Evolutionary conservation across 2,888 invertebrate species (phyloP).

Genomic region (Cheiracanthium punctorium): DNA sequence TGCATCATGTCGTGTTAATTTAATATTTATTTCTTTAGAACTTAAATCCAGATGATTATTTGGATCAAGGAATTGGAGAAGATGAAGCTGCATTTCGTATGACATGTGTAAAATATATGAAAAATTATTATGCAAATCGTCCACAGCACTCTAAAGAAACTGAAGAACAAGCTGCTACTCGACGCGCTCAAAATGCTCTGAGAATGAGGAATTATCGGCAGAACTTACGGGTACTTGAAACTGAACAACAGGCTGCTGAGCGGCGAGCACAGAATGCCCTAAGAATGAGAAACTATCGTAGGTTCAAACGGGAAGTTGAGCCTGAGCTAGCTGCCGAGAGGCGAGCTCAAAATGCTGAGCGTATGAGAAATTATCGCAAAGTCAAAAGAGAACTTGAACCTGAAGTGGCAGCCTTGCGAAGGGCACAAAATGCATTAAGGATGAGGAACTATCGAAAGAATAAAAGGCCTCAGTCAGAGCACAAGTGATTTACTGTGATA

Average conservation of each 20-base stretch:
- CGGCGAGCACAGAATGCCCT: neutral
- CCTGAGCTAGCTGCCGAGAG: neutral
- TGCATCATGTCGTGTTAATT: too few species aligned
- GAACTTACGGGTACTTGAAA: neutral
- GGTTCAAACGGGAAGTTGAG: neutral
- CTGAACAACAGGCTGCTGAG: neutral
- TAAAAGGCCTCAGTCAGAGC: neutral
- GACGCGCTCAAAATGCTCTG: neutral
- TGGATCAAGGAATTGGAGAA: neutral
- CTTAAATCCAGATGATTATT: neutral
- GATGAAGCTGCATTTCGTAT: neutral
- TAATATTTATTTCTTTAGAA: neutral
- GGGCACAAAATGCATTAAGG: neutral
- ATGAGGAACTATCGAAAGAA: constrained; percentile 2
- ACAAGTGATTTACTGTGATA: neutral
- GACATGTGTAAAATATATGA: neutral
- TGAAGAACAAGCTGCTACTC: neutral
- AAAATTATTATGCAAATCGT: neutral
- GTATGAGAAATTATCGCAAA: neutral
- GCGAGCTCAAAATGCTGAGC: neutral
- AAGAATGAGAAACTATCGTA: neutral
- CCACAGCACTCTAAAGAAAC: neutral
- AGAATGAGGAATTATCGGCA: neutral
- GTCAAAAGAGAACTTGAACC: neutral
- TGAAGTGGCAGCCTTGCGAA: neutral